Evolutionary conservation across 1,140 invertebrate genomes (phyloP).

Genomic region (Philotrypesis tridentata): DNA sequence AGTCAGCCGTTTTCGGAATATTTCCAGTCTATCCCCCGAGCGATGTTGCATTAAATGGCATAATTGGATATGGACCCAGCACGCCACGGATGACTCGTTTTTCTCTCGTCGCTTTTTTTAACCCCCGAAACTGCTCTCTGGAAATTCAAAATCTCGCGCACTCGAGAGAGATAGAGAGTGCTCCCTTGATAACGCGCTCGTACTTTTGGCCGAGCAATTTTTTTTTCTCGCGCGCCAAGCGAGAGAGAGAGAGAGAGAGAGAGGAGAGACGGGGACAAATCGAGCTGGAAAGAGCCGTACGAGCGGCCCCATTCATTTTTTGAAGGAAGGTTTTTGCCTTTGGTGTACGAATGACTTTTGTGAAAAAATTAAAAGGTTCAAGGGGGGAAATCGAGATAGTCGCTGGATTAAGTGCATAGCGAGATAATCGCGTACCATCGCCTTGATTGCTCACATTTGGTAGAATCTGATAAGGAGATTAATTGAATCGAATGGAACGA

Average conservation of each 20-base stretch:
- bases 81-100: background rate
- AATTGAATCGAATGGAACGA: too few species aligned
- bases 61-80: constrained; percentile 18
- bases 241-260: too few species aligned
- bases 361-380: too few species aligned
- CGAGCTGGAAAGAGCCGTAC: background rate
- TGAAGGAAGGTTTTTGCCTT: background rate
- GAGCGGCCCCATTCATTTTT: background rate
- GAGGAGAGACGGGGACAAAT: background rate
- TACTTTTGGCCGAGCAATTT: constrained; percentile 19
- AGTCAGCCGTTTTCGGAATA: constrained; percentile 26
- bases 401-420: too few species aligned
- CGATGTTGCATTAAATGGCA: constrained; percentile 22
- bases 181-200: background rate
- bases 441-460: too few species aligned
- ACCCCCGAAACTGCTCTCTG: background rate
- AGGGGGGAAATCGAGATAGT: too few species aligned
- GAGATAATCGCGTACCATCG: too few species aligned
- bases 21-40: background rate
- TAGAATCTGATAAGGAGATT: too few species aligned
- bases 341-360: background rate
- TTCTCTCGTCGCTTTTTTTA: background rate
- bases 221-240: constrained; percentile 16
- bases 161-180: background rate
- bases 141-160: background rate